phyloP scores from a whole-genome alignment of 2,797 vertebrate species.

The Poecilia velifera region DNA sequence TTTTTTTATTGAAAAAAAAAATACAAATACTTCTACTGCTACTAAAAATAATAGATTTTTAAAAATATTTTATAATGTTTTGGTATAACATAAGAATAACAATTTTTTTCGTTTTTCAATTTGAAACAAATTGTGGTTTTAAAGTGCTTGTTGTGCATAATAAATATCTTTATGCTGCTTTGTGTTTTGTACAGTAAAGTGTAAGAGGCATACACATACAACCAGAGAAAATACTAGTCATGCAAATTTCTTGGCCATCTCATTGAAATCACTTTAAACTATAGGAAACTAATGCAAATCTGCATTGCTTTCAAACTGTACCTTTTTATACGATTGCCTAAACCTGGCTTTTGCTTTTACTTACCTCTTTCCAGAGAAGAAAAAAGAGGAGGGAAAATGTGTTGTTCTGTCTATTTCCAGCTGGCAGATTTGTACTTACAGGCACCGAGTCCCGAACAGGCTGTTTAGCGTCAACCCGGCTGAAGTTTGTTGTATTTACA shows the following conservation, averaged over 20 bases:
- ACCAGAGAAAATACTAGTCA: neutral
- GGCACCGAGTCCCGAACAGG: conserved; percentile 28
- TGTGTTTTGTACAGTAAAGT: neutral
- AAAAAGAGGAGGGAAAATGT: conserved; percentile 42
- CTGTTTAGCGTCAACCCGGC: conserved; percentile 41
- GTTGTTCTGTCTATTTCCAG: conserved; percentile 66
- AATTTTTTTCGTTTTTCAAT: neutral
- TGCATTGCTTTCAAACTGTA: neutral
- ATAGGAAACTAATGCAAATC: neutral
- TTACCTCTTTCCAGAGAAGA: conserved; percentile 38
- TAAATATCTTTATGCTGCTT: neutral
- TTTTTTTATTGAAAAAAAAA: neutral
- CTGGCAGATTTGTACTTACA: conserved; percentile 47
- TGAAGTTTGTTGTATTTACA: conserved; percentile 14
- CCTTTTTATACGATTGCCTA: neutral
- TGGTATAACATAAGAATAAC: neutral
- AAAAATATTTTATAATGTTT: neutral
- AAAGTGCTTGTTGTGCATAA: neutral
- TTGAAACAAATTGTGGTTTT: neutral
- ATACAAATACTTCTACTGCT: neutral
- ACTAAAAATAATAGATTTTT: neutral
- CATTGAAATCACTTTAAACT: neutral
- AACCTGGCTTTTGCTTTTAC: conserved; percentile 53
- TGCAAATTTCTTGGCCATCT: neutral
- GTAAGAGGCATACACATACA: neutral